A percentile compares a stretch with the other conserved stretches of the same genome.
phyloP scores from a whole-genome alignment of 2,113 vertebrate species.

The Heterochromis multidens region DNA sequence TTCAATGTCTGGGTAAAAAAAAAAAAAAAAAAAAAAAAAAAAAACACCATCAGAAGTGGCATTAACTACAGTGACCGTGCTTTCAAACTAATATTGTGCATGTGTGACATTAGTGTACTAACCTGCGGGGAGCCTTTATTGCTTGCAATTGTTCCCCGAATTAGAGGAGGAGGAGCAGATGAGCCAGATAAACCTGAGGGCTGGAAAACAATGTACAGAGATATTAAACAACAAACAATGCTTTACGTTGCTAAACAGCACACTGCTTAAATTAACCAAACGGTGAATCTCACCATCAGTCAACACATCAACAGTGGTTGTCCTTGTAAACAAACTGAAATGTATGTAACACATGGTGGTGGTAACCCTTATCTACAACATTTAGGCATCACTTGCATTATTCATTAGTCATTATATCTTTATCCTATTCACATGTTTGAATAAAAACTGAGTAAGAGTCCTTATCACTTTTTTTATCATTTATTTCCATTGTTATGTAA shows the following conservation, averaged over 20 bases:
- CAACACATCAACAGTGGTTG: not conserved
- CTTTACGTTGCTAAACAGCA: not conserved
- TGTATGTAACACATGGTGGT: not conserved
- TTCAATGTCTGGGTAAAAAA: no score
- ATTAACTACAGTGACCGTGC: not conserved
- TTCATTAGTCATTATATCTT: not conserved
- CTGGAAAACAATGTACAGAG: constrained; percentile 58
- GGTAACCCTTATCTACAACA: not conserved
- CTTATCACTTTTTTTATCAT: not conserved
- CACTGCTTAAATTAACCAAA: not conserved
- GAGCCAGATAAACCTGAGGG: constrained; percentile 78
- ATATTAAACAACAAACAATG: not conserved
- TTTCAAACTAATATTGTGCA: not conserved
- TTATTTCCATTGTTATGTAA: not conserved
- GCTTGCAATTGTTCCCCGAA: constrained; percentile 82
- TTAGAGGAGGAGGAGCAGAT: constrained; percentile 86
- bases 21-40: not conserved
- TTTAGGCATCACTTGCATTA: not conserved
- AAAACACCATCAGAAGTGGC: not conserved
- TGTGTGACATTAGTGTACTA: constrained; percentile 34
- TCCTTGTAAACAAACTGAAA: not conserved
- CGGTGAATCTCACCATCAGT: not conserved
- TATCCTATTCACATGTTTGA: not conserved
- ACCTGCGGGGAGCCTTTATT: constrained; percentile 88
- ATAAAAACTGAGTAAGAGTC: not conserved